Conservation (phyloP, 2,888 invertebrate genomes). For the Cyrtodaria siliqua region DNA sequence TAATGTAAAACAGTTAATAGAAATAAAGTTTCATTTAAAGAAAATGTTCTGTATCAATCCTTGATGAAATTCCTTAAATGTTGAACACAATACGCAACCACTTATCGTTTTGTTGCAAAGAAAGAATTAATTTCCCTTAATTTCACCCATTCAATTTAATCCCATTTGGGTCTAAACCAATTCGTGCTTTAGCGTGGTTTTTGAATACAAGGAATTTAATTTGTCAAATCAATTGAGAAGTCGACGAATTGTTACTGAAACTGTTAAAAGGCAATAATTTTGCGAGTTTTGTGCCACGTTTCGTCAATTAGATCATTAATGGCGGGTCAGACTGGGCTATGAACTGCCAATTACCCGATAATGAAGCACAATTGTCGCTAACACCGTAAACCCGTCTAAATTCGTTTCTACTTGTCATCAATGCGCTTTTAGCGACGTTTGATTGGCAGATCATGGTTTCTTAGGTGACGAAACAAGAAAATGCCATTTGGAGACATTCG, state of each 20-base stretch:
- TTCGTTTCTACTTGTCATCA: constrained; percentile 23
- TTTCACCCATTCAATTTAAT: constrained; percentile 24
- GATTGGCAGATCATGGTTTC: constrained; percentile 41
- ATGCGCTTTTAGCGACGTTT: constrained; percentile 34
- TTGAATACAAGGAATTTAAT: constrained; percentile 49
- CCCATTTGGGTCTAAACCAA: constrained; percentile 27
- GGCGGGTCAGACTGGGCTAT: constrained; percentile 46
- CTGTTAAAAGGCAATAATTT: constrained; percentile 57
- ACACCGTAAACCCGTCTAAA: constrained; percentile 25
- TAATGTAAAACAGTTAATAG: no score
- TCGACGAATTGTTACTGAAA: constrained; percentile 36
- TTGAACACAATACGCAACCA: no score
- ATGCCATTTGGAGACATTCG: constrained; percentile 8
- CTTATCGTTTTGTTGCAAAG: no score
- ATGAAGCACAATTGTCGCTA: constrained; percentile 43
- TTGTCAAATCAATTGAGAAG: constrained; percentile 48
- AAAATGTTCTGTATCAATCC: no score
- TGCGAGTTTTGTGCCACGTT: constrained; percentile 48
- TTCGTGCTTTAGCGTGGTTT: constrained; percentile 29
- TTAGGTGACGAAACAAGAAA: constrained; percentile 19
- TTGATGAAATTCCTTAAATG: no score
- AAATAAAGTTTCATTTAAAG: no score
- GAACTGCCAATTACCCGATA: constrained; percentile 51
- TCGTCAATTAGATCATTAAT: constrained; percentile 52
- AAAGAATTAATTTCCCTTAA: background rate